These are phyloP conservation scores for Ischnura elegans DNA, from an alignment of 2,888 invertebrate genomes.

Conservation along the genomic window DNA sequence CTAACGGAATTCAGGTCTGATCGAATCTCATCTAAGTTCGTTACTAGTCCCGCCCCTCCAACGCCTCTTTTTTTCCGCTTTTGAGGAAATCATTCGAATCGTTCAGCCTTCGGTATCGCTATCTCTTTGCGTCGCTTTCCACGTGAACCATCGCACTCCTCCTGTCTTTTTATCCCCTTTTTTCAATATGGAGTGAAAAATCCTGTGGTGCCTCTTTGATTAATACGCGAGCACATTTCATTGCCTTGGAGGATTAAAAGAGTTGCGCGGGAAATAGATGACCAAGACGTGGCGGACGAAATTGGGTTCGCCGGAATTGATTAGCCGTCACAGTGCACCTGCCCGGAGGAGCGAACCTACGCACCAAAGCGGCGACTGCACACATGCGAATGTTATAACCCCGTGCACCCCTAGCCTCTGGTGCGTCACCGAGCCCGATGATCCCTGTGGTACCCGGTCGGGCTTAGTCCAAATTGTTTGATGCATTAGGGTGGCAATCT, in stretches of 20 bases:
- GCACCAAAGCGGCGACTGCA: background rate
- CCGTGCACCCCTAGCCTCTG: no score
- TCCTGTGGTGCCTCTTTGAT: background rate
- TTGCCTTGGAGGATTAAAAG: background rate
- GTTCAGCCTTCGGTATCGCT: background rate
- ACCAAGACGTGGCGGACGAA: background rate
- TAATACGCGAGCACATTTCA: background rate
- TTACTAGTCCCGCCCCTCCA: background rate
- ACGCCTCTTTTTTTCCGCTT: background rate
- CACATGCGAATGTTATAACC: no score
- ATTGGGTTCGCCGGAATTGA: background rate
- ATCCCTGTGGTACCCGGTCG: background rate
- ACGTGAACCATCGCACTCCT: background rate
- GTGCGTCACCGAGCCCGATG: background rate
- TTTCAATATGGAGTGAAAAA: background rate
- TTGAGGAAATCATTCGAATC: background rate
- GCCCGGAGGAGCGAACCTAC: background rate
- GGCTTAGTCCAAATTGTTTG: background rate
- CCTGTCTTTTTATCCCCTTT: background rate
- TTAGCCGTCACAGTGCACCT: background rate
- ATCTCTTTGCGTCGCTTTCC: background rate
- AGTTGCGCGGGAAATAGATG: background rate
- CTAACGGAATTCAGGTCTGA: background rate
- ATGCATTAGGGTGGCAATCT: no score
- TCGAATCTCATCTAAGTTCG: background rate